Percentiles rank a stretch among this genome's conserved stretches.
phyloP scores from a whole-genome alignment of 2,888 invertebrate genomes.

The Agriopis aurantiaria region DNA sequence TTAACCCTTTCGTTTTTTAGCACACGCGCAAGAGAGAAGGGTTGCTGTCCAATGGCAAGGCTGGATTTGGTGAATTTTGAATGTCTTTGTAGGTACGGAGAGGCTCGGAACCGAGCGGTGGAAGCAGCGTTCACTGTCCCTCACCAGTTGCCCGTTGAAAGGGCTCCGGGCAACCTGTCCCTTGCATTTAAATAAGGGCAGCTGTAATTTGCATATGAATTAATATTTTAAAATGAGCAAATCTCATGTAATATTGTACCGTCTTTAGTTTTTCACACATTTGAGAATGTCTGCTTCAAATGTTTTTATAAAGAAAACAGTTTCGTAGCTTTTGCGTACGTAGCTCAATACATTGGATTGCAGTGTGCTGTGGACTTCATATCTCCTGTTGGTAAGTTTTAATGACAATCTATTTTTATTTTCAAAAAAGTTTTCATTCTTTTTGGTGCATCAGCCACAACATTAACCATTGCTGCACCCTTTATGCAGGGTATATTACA shows the following conservation, averaged over 20 bases:
- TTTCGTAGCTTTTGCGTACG: neutral
- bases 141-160: constrained; percentile 65
- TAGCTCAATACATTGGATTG: neutral
- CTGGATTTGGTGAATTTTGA: constrained; percentile 70
- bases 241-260: neutral
- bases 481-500: no score
- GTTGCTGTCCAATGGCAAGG: constrained; percentile 76
- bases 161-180: constrained; percentile 63
- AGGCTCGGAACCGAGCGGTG: constrained; percentile 55
- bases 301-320: neutral
- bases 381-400: neutral
- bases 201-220: constrained; percentile 21
- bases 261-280: neutral
- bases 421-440: neutral
- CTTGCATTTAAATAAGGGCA: constrained; percentile 50
- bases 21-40: constrained; percentile 83
- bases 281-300: neutral
- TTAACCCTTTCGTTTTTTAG: constrained; percentile 84
- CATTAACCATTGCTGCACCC: no score
- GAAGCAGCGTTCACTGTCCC: constrained; percentile 54
- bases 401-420: neutral
- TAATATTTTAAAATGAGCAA: neutral
- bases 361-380: neutral
- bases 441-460: no score
- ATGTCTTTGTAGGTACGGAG: constrained; percentile 69